Conservation (phyloP, 2,888 invertebrate genomes). For the Hirtodrosophila trivittata region DNA sequence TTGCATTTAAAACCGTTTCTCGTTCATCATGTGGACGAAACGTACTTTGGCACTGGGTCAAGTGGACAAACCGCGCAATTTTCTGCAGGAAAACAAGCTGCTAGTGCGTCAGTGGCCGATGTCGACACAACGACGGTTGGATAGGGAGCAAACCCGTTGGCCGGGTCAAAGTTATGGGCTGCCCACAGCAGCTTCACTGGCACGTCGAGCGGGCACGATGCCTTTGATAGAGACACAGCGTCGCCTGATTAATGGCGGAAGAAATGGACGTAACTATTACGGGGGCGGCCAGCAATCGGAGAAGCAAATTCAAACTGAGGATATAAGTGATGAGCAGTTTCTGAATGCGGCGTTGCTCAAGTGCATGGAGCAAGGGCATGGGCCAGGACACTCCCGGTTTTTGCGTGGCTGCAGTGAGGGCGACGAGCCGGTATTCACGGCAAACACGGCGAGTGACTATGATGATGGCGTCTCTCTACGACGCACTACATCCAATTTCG, state of each 20-base stretch:
- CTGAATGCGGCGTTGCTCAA: constrained; percentile 56
- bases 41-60: not conserved
- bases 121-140: constrained; percentile 2
- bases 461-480: constrained; percentile 21
- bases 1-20: not conserved
- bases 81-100: constrained; percentile 54
- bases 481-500: constrained; percentile 44
- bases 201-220: constrained; percentile 18
- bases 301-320: constrained; percentile 62
- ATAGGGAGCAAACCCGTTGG: not conserved
- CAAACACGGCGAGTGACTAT: too few species aligned
- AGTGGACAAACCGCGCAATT: constrained; percentile 41
- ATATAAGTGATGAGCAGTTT: constrained; percentile 57
- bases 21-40: not conserved
- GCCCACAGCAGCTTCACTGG: constrained; percentile 43
- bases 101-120: constrained; percentile 29
- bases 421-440: constrained; percentile 35
- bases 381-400: not conserved
- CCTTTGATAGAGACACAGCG: constrained; percentile 25
- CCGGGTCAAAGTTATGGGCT: constrained; percentile 28
- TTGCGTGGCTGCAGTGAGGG: constrained; percentile 45
- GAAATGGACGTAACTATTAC: not conserved
- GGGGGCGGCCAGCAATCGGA: constrained; percentile 27
- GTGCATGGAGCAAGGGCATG: constrained; percentile 28
- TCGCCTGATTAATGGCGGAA: constrained; percentile 8